A percentile compares a stretch with the other conserved stretches of the same genome.
These are phyloP conservation scores for Hemichromis elongatus DNA, from an alignment of 2,113 vertebrate species.

Conservation along the genomic window DNA sequence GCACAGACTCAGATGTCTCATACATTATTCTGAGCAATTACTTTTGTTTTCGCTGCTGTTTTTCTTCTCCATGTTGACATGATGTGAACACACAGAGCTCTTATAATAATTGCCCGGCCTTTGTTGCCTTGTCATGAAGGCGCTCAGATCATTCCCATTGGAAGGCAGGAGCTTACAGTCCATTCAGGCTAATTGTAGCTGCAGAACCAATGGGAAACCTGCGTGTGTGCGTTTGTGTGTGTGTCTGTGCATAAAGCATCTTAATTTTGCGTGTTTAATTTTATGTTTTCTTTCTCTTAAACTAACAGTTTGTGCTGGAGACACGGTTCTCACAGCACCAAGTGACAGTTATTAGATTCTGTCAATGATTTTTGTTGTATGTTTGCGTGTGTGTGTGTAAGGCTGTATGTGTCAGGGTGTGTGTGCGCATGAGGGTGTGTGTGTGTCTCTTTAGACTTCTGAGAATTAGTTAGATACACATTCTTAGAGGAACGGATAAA, in stretches of 20 bases:
- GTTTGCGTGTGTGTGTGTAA: neutral
- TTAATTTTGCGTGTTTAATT: constrained; percentile 38
- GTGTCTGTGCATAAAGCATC: neutral
- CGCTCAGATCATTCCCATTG: constrained; percentile 62
- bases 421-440: constrained; percentile 6
- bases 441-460: constrained; percentile 49
- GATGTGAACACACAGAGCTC: constrained; percentile 61
- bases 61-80: constrained; percentile 60
- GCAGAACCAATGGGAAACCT: constrained; percentile 29
- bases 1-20: constrained; percentile 70
- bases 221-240: neutral
- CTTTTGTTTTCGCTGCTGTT: constrained; percentile 64
- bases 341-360: constrained; percentile 49
- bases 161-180: constrained; percentile 40
- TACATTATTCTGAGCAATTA: constrained; percentile 72
- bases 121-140: constrained; percentile 68
- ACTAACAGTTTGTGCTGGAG: constrained; percentile 42
- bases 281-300: constrained; percentile 32
- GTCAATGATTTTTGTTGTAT: constrained; percentile 29
- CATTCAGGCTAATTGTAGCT: constrained; percentile 56
- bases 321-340: constrained; percentile 1
- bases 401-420: neutral
- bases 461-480: constrained; percentile 62
- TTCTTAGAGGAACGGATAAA: constrained; percentile 56
- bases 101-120: constrained; percentile 65